Percentiles rank a stretch among this genome's conserved stretches.
These are phyloP conservation scores for Trachelus iudaicus DNA, from an alignment of 2,888 invertebrate species.

Conservation along the genomic window DNA sequence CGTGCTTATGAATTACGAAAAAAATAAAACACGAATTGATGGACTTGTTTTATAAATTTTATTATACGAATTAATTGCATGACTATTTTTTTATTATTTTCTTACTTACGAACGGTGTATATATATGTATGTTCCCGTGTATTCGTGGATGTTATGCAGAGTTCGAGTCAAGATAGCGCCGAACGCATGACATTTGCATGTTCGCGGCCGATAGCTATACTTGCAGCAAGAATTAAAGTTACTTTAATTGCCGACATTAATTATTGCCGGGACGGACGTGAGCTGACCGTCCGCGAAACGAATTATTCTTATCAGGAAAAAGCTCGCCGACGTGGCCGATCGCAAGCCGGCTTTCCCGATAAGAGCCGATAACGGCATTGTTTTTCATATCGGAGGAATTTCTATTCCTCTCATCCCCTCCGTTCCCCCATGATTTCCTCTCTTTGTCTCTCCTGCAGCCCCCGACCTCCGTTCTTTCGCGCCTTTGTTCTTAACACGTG, in stretches of 20 bases:
- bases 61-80: not conserved
- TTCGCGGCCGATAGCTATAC: not conserved
- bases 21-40: not conserved
- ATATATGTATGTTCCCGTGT: fast-evolving
- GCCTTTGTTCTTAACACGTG: not conserved
- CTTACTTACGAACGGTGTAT: too few species aligned
- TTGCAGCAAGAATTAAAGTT: not conserved
- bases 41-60: not conserved
- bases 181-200: not conserved
- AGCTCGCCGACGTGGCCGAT: not conserved
- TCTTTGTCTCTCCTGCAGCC: not conserved
- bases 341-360: not conserved
- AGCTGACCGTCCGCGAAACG: not conserved
- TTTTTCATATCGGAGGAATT: not conserved
- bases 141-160: not conserved
- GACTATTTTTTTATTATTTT: not conserved
- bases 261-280: not conserved
- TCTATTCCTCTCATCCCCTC: not conserved
- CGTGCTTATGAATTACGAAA: not conserved
- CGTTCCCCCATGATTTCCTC: not conserved
- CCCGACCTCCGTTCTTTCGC: not conserved
- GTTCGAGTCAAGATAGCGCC: not conserved
- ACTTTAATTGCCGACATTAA: not conserved
- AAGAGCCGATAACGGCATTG: not conserved
- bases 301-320: not conserved